Conservation (phyloP, 2,113 vertebrate genomes). For the Catagonus wagneri region DNA sequence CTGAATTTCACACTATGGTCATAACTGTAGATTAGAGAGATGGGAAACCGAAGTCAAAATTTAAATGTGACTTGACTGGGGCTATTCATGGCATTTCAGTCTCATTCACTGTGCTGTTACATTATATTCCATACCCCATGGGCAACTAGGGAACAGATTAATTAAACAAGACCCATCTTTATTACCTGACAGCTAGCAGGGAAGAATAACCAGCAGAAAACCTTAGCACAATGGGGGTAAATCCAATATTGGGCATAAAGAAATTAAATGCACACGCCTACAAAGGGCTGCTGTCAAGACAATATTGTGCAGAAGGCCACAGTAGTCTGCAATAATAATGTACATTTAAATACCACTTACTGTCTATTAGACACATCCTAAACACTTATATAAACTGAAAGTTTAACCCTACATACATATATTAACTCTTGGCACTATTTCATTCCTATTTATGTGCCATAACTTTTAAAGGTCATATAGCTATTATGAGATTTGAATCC, state of each 20-base stretch:
- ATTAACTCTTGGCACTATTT: background rate
- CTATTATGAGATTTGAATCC: background rate
- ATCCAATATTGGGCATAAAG: background rate
- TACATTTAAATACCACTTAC: background rate
- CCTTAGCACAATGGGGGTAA: background rate
- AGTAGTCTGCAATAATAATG: background rate
- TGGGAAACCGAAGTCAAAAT: background rate
- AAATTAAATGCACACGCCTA: background rate
- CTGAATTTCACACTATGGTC: background rate
- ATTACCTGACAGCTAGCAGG: background rate
- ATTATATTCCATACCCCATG: accelerated
- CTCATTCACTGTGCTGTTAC: background rate
- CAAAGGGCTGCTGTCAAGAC: background rate
- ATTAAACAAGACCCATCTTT: background rate
- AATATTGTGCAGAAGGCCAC: no score
- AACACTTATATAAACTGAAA: background rate
- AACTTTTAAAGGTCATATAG: background rate
- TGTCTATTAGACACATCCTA: background rate
- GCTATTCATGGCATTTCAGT: background rate
- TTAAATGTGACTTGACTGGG: background rate
- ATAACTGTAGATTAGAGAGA: background rate
- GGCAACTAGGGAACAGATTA: background rate
- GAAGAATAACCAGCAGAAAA: background rate
- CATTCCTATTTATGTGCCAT: background rate
- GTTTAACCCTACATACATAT: background rate